A percentile compares a stretch with the other conserved stretches of the same genome.
Conservation (phyloP, 2,113 vertebrate genomes). For the Leptodactylus fuscus region DNA sequence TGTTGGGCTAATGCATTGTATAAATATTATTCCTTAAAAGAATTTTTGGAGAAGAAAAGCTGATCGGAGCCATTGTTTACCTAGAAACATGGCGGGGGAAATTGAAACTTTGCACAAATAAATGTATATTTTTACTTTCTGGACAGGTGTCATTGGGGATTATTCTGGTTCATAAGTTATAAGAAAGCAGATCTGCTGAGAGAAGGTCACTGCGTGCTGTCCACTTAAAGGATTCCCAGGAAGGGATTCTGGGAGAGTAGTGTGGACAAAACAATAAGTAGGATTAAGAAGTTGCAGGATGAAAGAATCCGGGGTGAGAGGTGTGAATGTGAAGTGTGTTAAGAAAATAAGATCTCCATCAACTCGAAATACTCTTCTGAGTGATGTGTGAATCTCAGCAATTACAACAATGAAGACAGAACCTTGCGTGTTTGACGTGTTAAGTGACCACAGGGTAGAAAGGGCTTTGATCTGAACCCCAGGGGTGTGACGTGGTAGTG, state of each 20-base stretch:
- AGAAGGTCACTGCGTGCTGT: background rate
- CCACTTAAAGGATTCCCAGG: background rate
- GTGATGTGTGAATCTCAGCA: conserved; percentile 28
- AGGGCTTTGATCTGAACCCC: conserved; percentile 66
- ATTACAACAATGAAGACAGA: conserved; percentile 37
- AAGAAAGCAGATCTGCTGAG: background rate
- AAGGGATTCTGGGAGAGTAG: background rate
- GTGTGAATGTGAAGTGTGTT: conserved; percentile 6
- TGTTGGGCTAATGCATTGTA: conserved; percentile 26
- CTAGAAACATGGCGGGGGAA: background rate
- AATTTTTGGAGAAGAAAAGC: conserved; percentile 33
- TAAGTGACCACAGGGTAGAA: conserved; percentile 62
- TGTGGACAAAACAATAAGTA: background rate
- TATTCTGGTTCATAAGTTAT: conserved; percentile 8
- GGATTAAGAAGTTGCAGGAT: background rate
- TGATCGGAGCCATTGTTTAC: background rate
- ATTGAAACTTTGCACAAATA: background rate
- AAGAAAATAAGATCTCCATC: conserved; percentile 39
- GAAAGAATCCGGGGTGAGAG: background rate
- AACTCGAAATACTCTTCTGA: conserved; percentile 8
- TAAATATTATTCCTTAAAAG: conserved; percentile 48
- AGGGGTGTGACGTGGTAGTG: conserved; percentile 61
- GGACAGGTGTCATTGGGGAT: background rate
- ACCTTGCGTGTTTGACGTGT: conserved; percentile 36
- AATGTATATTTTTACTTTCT: conserved; percentile 6